phyloP scores from a whole-genome alignment of 2,888 invertebrate species.

The Spisula solida region DNA sequence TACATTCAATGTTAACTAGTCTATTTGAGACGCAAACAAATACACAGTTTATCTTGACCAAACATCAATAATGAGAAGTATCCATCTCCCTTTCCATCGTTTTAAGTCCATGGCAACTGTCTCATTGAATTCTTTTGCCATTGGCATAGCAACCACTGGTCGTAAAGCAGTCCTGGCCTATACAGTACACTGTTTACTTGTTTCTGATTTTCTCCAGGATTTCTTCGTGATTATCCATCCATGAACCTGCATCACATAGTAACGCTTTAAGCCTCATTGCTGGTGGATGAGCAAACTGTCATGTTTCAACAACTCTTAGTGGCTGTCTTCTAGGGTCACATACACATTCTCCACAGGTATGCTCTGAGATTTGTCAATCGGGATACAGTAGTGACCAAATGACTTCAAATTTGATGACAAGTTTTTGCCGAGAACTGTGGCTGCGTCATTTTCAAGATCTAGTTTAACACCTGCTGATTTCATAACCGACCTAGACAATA shows the following conservation, averaged over 20 bases:
- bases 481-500: conserved; percentile 52
- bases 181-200: conserved; percentile 43
- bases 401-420: conserved; percentile 56
- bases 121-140: conserved; percentile 45
- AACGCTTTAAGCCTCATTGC: conserved; percentile 36
- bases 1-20: conserved; percentile 51
- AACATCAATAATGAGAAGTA: conserved; percentile 58
- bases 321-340: conserved; percentile 48
- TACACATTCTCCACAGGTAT: conserved; percentile 18
- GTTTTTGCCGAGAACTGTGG: conserved; percentile 51
- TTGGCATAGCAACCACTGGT: conserved; percentile 50
- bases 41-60: conserved; percentile 59
- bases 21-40: conserved; percentile 75
- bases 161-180: conserved; percentile 41
- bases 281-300: conserved; percentile 58
- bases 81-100: conserved; percentile 41
- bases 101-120: conserved; percentile 3
- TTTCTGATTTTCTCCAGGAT: conserved; percentile 21
- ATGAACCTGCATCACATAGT: conserved; percentile 51
- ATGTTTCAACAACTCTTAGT: too few relatives aligned
- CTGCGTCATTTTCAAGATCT: conserved; percentile 64
- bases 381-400: conserved; percentile 65
- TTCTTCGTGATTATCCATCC: conserved; percentile 49
- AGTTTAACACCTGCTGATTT: conserved; percentile 62
- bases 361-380: conserved; percentile 44